Evolutionary conservation across 2,113 vertebrate genomes (phyloP), one percentile per base, ranked within the genome.

Genomic region (Zosterops japonicus): DNA sequence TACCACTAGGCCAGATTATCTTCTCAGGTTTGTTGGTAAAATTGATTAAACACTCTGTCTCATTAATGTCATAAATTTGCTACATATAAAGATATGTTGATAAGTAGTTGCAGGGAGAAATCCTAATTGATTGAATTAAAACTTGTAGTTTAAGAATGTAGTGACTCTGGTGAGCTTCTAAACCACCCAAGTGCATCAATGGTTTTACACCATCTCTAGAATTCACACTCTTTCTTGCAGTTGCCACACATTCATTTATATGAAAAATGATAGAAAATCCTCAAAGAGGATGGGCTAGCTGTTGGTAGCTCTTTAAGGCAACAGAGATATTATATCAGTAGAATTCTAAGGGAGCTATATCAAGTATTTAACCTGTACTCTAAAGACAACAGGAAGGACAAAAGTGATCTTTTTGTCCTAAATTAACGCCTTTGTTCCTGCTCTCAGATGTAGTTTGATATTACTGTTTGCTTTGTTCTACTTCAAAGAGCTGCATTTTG

Each of bases 401-500:
- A 57, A 91, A n/a, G 36, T n/a, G 20, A 47, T 46, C 19, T 11
- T 71, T 90, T 76, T 87, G 60, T 68, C 95, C 91, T 59, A 61
- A 89, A 79, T 72, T 76, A 87, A 67, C 0, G 0, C 15, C 33
- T 87, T 63, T 74, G 3, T 59, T 92, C 21, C 13, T 68, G 14
- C 44, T 61, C 20, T 89, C 21, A 49, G 23, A 75, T 57, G n/a
- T 59, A 67, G 44, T 36, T 69, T 80, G 18, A 65, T 39, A 21
- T 83, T 65, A 65, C 28, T 44, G 13, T 70, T 42, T 33, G 33
- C 74, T 79, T 92, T 93, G 28, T 82, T 93, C 70, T 46, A 53
- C 87, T 95, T 92, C 59, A 90, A 72, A 96, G 84, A 83, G 28
- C 28, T 76, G 8, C 76, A 36, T n/a, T 87, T 90, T 67, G 76